Conservation (phyloP, 2,888 invertebrate species). For the Habroteleia sp. region DNA sequence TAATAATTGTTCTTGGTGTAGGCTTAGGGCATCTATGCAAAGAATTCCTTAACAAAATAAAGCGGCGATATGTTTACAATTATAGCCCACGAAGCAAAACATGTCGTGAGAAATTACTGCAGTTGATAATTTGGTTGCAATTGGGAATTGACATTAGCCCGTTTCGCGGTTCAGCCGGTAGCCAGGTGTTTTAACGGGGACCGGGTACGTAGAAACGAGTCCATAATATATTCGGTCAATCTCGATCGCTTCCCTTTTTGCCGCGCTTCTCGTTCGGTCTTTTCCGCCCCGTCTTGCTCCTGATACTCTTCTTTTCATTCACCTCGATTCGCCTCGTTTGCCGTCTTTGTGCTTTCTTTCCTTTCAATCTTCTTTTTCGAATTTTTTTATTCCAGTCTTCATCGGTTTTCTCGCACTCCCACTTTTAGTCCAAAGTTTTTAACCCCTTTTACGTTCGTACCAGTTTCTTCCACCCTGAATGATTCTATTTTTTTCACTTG, state of each 20-base stretch:
- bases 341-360: conserved; percentile 32
- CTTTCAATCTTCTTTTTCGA: conserved; percentile 30
- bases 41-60: too few species aligned
- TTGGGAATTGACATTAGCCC: conserved; percentile 42
- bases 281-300: conserved; percentile 33
- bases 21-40: too few species aligned
- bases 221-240: conserved; percentile 75
- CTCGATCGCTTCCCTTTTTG: conserved; percentile 57
- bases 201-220: conserved; percentile 74
- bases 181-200: conserved; percentile 70
- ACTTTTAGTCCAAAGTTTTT: conserved; percentile 28
- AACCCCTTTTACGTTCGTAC: conserved; percentile 40
- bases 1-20: too few species aligned
- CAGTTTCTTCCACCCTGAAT: conserved; percentile 37
- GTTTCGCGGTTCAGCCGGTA: conserved; percentile 22
- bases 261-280: conserved; percentile 42
- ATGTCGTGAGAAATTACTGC: conserved; percentile 63
- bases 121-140: conserved; percentile 58
- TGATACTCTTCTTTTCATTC: conserved; percentile 34
- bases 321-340: conserved; percentile 36
- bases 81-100: too few species aligned
- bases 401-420: conserved; percentile 40
- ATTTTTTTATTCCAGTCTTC: conserved; percentile 30
- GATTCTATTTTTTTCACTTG: conserved; percentile 1
- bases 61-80: too few species aligned